Percentiles rank a stretch among this genome's conserved stretches.
Conservation (phyloP, 2,888 invertebrate genomes). For the Ophioninae sp. region DNA sequence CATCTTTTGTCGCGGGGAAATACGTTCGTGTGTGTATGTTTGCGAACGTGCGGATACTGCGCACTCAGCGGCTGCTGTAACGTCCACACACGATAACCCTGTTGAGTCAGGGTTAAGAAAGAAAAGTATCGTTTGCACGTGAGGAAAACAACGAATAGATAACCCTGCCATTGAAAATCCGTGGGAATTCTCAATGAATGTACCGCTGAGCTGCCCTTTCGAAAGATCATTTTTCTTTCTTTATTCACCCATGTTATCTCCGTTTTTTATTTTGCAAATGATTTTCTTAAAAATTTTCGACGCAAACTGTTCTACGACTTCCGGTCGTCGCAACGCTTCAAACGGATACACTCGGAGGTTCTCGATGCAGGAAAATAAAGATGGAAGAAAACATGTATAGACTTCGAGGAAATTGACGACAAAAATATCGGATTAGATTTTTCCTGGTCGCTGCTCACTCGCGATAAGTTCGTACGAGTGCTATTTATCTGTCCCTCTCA, state of each 20-base stretch:
- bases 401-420: neutral
- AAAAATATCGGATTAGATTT: neutral
- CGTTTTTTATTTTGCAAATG: neutral
- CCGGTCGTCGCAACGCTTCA: neutral
- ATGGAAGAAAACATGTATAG: neutral
- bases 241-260: neutral
- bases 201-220: constrained; percentile 4
- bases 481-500: neutral
- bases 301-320: neutral
- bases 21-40: constrained; percentile 38
- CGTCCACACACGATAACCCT: constrained; percentile 70
- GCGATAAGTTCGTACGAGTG: neutral
- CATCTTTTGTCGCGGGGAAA: constrained; percentile 45
- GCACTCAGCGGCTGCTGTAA: neutral
- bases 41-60: constrained; percentile 60
- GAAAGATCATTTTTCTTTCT: constrained; percentile 20
- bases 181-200: constrained; percentile 29
- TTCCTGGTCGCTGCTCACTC: neutral
- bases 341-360: neutral
- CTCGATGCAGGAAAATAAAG: neutral
- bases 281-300: neutral
- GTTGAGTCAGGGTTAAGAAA: constrained; percentile 64
- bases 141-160: constrained; percentile 64
- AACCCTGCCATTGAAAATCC: constrained; percentile 71
- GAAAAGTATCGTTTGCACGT: constrained; percentile 62